Percentiles rank a stretch among this genome's conserved stretches.
Evolutionary conservation across 2,113 vertebrate genomes (phyloP).

Genomic region (Hemiprocne comata): DNA sequence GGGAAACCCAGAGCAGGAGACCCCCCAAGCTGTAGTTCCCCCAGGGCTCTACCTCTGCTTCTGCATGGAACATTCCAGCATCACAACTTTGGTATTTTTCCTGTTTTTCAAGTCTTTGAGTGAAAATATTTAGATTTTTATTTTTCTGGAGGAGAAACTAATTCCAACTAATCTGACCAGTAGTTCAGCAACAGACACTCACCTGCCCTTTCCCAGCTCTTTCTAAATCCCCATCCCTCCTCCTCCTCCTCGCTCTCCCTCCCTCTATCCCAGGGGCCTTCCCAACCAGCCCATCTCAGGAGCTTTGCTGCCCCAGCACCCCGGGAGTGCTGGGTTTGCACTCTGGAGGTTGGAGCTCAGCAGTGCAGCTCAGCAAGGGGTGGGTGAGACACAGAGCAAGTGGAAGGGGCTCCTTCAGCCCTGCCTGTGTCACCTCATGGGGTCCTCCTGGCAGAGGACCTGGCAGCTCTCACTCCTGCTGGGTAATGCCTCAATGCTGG

Average conservation of each 20-base stretch:
- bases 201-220: background rate
- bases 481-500: background rate
- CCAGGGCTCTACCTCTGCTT: background rate
- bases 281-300: rapidly evolving
- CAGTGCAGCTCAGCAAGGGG: background rate
- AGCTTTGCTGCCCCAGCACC: rapidly evolving
- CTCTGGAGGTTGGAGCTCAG: background rate
- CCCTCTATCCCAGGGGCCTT: background rate
- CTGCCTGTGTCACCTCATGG: background rate
- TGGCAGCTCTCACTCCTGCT: background rate
- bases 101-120: background rate
- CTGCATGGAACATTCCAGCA: rapidly evolving
- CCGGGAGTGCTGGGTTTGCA: rapidly evolving
- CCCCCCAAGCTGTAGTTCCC: background rate
- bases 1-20: background rate
- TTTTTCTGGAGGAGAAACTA: background rate
- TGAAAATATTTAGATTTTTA: background rate
- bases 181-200: background rate
- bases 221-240: background rate
- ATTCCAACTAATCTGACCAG: background rate
- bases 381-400: background rate
- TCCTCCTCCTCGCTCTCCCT: background rate
- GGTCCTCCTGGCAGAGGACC: background rate
- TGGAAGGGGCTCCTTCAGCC: background rate
- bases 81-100: background rate